Evolutionary conservation across 1,140 invertebrate genomes (phyloP).

Genomic region (Pachypeltis micranthus): DNA sequence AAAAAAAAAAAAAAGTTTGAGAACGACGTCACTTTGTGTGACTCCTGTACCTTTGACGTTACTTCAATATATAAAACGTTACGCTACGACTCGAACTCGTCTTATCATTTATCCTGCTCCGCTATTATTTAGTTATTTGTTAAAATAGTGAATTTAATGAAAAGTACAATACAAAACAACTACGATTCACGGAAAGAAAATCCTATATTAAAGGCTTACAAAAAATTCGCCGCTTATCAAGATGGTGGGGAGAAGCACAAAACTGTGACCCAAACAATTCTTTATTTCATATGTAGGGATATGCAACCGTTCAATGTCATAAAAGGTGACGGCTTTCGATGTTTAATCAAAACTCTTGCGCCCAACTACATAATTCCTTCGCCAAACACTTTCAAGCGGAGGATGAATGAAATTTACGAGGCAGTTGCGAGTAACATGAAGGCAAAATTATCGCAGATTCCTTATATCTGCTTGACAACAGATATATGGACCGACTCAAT

Average conservation of each 20-base stretch:
- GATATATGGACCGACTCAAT: background rate
- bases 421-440: background rate
- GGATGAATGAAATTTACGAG: background rate
- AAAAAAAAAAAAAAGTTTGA: too few relatives aligned
- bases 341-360: background rate
- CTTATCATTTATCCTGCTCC: too few relatives aligned
- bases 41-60: too few relatives aligned
- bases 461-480: background rate
- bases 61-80: too few relatives aligned
- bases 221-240: background rate
- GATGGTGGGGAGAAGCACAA: background rate
- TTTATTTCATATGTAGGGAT: background rate
- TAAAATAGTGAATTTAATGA: too few relatives aligned
- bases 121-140: too few relatives aligned
- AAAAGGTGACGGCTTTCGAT: background rate
- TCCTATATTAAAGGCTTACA: background rate
- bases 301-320: background rate
- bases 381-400: background rate
- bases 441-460: background rate
- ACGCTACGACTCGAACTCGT: too few relatives aligned
- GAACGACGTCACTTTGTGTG: too few relatives aligned
- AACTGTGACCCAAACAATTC: background rate
- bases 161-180: too few relatives aligned
- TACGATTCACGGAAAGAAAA: background rate
- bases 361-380: background rate